phyloP scores from a whole-genome alignment of 2,888 invertebrate genomes.

The Agrochola litura region DNA sequence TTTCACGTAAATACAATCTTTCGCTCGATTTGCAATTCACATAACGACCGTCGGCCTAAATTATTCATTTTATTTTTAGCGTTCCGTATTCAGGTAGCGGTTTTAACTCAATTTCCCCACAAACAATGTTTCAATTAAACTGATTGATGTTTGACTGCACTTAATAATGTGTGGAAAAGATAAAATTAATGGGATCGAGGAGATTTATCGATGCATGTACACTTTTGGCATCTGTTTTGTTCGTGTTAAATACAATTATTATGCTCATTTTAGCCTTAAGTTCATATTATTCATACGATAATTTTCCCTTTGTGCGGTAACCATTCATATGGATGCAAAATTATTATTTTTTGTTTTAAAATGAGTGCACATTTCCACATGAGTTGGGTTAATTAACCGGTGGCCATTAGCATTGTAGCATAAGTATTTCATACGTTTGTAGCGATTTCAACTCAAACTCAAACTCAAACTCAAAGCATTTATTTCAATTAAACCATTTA shows the following conservation, averaged over 20 bases:
- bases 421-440: constrained; percentile 62
- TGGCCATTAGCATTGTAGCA: constrained; percentile 64
- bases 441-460: constrained; percentile 56
- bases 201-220: constrained; percentile 9
- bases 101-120: constrained; percentile 61
- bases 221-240: constrained; percentile 22
- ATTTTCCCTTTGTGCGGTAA: constrained; percentile 29
- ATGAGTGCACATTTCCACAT: constrained; percentile 66
- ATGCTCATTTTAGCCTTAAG: constrained; percentile 16
- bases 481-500: too few species aligned
- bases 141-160: constrained; percentile 65
- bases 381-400: constrained; percentile 70
- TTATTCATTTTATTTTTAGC: constrained; percentile 79
- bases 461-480: too few species aligned
- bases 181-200: constrained; percentile 48
- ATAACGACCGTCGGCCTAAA: constrained; percentile 76
- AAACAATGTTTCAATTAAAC: constrained; percentile 68
- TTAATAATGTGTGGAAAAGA: constrained; percentile 59
- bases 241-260: constrained; percentile 29
- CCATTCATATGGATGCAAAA: constrained; percentile 16
- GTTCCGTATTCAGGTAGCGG: constrained; percentile 67
- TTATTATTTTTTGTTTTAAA: constrained; percentile 59
- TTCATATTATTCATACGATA: constrained; percentile 18
- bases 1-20: constrained; percentile 85
- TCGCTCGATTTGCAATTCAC: constrained; percentile 86